Evolutionary conservation across 92 coral and sea anemone genomes (phyloP).

Genomic region (Nematostella vectensis): DNA sequence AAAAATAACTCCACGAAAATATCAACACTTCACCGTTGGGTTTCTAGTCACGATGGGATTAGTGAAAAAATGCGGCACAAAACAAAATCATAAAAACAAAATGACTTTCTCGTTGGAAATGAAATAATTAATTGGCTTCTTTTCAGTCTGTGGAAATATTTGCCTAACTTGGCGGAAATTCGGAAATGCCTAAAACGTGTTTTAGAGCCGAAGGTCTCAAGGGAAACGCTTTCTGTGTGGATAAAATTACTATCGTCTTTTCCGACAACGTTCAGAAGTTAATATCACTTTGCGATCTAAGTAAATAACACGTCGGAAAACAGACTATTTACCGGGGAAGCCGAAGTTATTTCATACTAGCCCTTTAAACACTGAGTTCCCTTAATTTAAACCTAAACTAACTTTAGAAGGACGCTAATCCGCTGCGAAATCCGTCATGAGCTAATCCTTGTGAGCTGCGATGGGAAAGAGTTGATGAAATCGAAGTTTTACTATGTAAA

Average conservation of each 20-base stretch:
- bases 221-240: neutral
- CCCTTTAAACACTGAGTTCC: constrained; percentile 7
- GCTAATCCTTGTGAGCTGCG: constrained; percentile 1
- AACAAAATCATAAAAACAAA: no score
- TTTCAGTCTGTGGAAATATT: no score
- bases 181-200: constrained; percentile 4
- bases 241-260: neutral
- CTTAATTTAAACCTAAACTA: constrained; percentile 18
- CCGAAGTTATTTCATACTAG: neutral
- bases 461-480: neutral
- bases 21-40: no score
- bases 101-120: no score
- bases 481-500: no score
- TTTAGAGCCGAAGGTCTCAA: constrained; percentile 12
- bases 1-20: no score
- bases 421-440: neutral
- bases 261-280: neutral
- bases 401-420: constrained; percentile 6
- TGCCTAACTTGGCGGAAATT: constrained; percentile 1
- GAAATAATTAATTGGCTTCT: no score
- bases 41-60: no score
- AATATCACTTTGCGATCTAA: constrained; percentile 21
- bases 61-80: no score
- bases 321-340: constrained; percentile 12
- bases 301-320: constrained; percentile 36